Evolutionary conservation across 1,140 invertebrate species (phyloP).

Genomic region (Pogonomyrmex barbatus): DNA sequence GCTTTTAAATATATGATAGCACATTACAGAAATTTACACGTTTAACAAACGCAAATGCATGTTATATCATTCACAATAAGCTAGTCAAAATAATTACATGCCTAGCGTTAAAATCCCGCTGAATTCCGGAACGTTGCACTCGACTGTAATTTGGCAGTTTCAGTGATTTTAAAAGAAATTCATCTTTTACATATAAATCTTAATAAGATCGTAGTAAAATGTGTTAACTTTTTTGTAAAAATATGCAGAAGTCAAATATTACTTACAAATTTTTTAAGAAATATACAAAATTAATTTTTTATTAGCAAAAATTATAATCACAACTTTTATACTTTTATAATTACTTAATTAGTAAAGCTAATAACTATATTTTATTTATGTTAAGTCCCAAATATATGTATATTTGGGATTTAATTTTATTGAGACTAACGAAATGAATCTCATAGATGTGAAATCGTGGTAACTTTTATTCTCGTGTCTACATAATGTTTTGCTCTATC

Average conservation of each 20-base stretch:
- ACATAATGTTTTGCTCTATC: slow-evolving; percentile 4
- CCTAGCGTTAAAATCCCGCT: slow-evolving; percentile 57
- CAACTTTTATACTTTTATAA: not conserved
- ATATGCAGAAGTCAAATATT: not conserved
- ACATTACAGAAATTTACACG: not conserved
- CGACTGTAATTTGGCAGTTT: slow-evolving; percentile 12
- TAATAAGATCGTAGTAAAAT: not conserved
- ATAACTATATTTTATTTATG: not conserved
- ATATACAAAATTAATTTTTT: not conserved
- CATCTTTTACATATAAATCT: slow-evolving; percentile 22
- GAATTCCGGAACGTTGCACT: slow-evolving; percentile 17
- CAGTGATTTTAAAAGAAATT: not conserved
- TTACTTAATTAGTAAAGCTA: not conserved
- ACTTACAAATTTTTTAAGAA: not conserved
- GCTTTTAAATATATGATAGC: not conserved
- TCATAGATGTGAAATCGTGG: slow-evolving; percentile 24
- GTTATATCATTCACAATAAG: not conserved
- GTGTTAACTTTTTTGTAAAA: not conserved
- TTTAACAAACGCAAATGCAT: not conserved
- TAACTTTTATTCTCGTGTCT: slow-evolving; percentile 48
- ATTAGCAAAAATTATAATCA: not conserved
- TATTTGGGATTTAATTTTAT: not conserved
- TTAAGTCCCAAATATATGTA: not conserved
- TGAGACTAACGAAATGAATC: slow-evolving; percentile 38
- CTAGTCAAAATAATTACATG: slow-evolving; percentile 56